Evolutionary conservation across 2,797 vertebrate genomes (phyloP).

Genomic region (Craterocephalus amniculus): DNA sequence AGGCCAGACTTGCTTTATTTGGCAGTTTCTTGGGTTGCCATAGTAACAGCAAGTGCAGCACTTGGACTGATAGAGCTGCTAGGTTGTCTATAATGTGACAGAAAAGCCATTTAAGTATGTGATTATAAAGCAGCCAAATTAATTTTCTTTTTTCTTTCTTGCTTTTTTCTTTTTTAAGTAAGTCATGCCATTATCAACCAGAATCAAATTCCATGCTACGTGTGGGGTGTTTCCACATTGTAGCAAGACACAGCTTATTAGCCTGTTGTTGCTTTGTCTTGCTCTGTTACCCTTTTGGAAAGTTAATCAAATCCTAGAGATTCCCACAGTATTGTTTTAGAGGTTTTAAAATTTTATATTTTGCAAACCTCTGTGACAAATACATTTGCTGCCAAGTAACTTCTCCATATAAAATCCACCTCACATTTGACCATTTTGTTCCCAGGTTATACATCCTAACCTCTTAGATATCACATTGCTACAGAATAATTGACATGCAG

Average conservation of each 20-base stretch:
- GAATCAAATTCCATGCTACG: background rate
- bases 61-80: background rate
- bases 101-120: background rate
- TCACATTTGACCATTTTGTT: background rate
- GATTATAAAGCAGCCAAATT: background rate
- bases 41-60: background rate
- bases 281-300: background rate
- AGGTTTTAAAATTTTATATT: background rate
- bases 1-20: constrained; percentile 1
- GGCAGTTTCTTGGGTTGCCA: background rate
- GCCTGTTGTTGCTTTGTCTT: background rate
- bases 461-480: background rate
- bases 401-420: background rate
- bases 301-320: background rate
- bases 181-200: constrained; percentile 4
- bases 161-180: background rate
- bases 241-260: background rate
- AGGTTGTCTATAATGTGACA: background rate
- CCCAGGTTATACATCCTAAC: background rate
- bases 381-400: background rate
- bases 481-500: background rate
- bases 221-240: background rate
- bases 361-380: background rate
- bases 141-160: background rate
- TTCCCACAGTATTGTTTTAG: accelerated